A percentile compares a stretch with the other conserved stretches of the same genome.
These are phyloP conservation scores for Mesoclemmys tuberculata DNA, from an alignment of 2,113 vertebrate genomes.

Conservation along the genomic window DNA sequence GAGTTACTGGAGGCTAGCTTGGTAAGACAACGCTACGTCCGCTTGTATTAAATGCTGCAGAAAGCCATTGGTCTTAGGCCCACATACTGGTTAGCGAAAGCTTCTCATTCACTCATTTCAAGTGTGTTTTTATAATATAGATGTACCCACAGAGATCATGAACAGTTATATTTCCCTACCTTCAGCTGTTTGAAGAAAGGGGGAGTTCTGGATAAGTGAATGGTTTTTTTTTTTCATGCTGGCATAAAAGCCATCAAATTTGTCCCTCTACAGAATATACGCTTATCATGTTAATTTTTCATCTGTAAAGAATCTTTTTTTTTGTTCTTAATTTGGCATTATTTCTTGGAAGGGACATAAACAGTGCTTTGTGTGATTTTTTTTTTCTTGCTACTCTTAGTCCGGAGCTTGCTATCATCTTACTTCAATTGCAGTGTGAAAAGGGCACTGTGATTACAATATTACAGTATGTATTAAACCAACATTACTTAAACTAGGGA, in stretches of 20 bases:
- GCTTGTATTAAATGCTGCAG: neutral
- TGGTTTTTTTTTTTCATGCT: neutral
- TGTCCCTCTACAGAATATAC: neutral
- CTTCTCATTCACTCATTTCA: neutral
- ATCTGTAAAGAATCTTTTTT: neutral
- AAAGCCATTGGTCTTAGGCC: neutral
- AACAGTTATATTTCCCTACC: rapidly evolving
- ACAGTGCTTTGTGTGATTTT: neutral
- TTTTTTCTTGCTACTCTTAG: neutral
- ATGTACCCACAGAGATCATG: neutral
- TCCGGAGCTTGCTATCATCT: neutral
- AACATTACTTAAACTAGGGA: neutral
- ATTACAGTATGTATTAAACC: neutral
- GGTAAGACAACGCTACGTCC: rapidly evolving
- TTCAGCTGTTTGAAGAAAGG: neutral
- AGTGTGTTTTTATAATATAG: neutral
- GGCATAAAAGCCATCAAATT: neutral
- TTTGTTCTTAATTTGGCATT: neutral
- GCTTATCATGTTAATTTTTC: neutral
- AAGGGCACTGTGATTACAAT: neutral
- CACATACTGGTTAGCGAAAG: neutral
- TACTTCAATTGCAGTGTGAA: neutral
- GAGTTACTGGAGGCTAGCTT: neutral
- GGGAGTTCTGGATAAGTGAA: neutral
- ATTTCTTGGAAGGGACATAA: neutral